phyloP scores from a whole-genome alignment of 2,113 vertebrate genomes.

The Typhlomys cinereus region DNA sequence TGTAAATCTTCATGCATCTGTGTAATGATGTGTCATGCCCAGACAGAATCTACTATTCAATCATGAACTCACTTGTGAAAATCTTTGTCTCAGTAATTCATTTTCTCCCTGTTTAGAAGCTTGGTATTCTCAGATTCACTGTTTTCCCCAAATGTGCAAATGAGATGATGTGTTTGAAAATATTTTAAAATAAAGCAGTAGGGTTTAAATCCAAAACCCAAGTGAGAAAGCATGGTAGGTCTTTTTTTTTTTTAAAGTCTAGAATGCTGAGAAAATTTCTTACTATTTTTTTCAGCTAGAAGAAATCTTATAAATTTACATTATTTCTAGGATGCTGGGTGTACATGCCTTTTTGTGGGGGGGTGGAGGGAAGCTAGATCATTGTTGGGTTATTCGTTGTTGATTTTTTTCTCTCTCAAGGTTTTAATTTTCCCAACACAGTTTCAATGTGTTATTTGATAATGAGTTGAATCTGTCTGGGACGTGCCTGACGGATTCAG shows the following conservation, averaged over 20 bases:
- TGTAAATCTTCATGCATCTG: conserved; percentile 74
- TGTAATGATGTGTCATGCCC: conserved; percentile 73
- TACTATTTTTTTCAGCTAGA: conserved; percentile 18
- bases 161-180: conserved; percentile 66
- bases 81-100: conserved; percentile 63
- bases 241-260: conserved; percentile 44
- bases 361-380: neutral
- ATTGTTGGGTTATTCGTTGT: neutral
- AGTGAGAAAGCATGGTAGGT: conserved; percentile 57
- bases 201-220: conserved; percentile 40
- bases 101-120: conserved; percentile 58
- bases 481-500: neutral
- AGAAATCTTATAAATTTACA: neutral
- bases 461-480: neutral
- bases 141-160: conserved; percentile 68
- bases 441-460: neutral
- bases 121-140: conserved; percentile 74
- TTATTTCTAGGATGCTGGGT: neutral
- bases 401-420: neutral
- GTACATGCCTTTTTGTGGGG: neutral
- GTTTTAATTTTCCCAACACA: neutral
- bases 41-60: conserved; percentile 72
- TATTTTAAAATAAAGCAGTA: conserved; percentile 76
- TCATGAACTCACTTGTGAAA: conserved; percentile 73
- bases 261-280: conserved; percentile 57